A percentile compares a stretch with the other conserved stretches of the same genome.
phyloP scores from a whole-genome alignment of 2,888 invertebrate species.

The Melanchra persicariae region DNA sequence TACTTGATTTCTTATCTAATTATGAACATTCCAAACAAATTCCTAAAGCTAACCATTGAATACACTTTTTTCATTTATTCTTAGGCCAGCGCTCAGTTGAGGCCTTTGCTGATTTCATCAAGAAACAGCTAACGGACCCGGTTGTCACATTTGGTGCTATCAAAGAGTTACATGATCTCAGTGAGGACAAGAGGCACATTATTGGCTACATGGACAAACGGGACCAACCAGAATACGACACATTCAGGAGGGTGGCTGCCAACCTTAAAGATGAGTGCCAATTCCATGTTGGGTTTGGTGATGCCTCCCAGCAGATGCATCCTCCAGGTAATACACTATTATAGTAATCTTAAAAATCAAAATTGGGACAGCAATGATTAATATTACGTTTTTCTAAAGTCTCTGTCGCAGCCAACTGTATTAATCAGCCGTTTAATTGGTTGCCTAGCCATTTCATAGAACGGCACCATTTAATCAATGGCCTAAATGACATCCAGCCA shows the following conservation, averaged over 20 bases:
- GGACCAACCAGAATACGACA: slow-evolving; percentile 95
- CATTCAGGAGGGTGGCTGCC: slow-evolving; percentile 95
- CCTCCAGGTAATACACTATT: slow-evolving; percentile 91
- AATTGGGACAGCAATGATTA: too few species aligned
- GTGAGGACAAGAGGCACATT: slow-evolving; percentile 95
- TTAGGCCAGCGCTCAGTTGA: slow-evolving; percentile 95
- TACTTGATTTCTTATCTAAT: slow-evolving; percentile 10
- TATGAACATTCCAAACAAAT: neutral
- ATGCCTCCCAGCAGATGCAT: slow-evolving; percentile 95
- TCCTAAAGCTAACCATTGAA: neutral
- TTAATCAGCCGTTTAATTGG: too few species aligned
- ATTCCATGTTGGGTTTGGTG: slow-evolving; percentile 97
- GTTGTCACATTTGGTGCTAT: slow-evolving; percentile 94
- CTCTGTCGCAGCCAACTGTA: too few species aligned
- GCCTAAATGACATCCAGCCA: too few species aligned
- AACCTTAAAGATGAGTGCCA: slow-evolving; percentile 98
- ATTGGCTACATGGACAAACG: slow-evolving; percentile 97
- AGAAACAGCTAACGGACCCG: slow-evolving; percentile 96
- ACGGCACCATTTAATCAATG: too few species aligned
- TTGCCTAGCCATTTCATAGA: too few species aligned
- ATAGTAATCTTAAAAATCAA: too few species aligned
- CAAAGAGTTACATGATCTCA: slow-evolving; percentile 93
- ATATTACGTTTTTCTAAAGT: too few species aligned
- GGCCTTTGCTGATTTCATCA: slow-evolving; percentile 96
- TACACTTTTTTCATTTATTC: neutral